phyloP scores from a whole-genome alignment of 2,113 vertebrate genomes.

The Athene cunicularia region DNA sequence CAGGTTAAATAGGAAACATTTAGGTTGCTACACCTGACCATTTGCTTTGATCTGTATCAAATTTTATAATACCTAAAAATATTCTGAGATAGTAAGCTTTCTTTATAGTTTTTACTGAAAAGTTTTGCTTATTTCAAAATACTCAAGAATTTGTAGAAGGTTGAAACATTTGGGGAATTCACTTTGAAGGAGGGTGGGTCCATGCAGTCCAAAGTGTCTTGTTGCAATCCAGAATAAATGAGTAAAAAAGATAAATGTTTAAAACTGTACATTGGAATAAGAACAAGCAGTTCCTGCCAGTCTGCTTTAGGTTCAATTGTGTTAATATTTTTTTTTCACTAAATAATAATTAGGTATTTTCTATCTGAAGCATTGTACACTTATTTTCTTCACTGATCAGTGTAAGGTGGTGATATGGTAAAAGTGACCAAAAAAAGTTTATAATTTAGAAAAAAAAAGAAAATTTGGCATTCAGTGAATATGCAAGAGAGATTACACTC shows the following conservation, averaged over 20 bases:
- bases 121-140: neutral
- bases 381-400: accelerated
- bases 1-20: neutral
- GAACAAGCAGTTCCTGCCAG: neutral
- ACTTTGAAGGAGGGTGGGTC: neutral
- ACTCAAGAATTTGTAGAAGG: neutral
- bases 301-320: neutral
- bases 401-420: neutral
- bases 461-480: neutral
- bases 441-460: neutral
- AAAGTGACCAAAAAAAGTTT: neutral
- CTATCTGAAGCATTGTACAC: neutral
- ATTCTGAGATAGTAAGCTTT: neutral
- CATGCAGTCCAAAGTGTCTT: neutral
- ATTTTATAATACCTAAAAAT: neutral
- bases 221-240: neutral
- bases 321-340: neutral
- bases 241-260: neutral
- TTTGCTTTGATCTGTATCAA: neutral
- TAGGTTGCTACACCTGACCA: neutral
- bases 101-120: neutral
- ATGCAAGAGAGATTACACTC: neutral
- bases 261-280: neutral
- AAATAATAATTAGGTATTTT: neutral
- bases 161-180: neutral